Conservation (phyloP, 2,113 vertebrate species). For the Aplodontia rufa region DNA sequence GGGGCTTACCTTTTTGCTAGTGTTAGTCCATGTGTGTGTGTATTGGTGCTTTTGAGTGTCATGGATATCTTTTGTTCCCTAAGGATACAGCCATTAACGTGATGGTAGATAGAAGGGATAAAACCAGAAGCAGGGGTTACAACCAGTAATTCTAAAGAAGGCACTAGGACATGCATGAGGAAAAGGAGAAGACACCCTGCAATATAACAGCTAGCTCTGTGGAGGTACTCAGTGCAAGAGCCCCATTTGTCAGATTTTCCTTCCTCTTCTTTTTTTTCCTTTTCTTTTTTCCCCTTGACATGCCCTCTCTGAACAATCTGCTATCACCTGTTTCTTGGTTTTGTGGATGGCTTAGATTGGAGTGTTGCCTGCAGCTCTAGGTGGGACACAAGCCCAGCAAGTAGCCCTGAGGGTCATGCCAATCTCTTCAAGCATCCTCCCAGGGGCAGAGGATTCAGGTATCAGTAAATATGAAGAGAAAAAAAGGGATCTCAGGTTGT, state of each 20-base stretch:
- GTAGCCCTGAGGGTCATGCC: background rate
- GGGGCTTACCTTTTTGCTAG: background rate
- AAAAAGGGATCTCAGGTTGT: background rate
- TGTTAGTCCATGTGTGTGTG: no score
- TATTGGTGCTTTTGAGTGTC: rapidly evolving
- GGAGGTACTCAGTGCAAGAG: no score
- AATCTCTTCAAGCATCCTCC: no score
- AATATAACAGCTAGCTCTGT: rapidly evolving
- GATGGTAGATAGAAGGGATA: background rate
- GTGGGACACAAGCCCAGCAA: no score
- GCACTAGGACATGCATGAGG: background rate
- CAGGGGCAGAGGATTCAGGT: background rate
- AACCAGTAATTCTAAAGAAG: background rate
- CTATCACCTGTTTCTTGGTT: background rate
- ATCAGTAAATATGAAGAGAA: background rate
- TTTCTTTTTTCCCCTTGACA: rapidly evolving
- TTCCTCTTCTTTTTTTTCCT: no score
- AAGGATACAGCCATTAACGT: background rate
- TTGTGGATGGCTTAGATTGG: background rate
- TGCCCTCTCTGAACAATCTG: background rate
- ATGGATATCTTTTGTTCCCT: background rate
- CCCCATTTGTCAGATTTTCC: background rate
- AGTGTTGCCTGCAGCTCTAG: background rate
- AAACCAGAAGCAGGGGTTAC: background rate
- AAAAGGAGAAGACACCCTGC: background rate